Base-by-base conservation (phyloP, 2,113 vertebrate species). In the Neolamprologus falcicula region DNA sequence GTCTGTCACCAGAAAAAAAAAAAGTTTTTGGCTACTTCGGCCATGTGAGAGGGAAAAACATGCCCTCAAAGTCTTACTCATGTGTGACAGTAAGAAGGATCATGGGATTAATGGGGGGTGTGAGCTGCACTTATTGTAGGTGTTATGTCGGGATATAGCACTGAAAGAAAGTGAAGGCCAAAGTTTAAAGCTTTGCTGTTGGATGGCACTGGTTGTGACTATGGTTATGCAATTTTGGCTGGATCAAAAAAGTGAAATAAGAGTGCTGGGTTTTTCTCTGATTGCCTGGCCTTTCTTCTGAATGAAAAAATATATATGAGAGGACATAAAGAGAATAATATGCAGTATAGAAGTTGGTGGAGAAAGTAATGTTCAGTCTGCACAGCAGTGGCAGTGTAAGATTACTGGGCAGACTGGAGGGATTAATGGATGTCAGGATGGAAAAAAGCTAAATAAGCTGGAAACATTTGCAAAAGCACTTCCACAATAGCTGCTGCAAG, bases 61-160 rank as follows among this genome's bases (percentile, higher is more conserved):
- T 92, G 90, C 68, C 90, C 82, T 80, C 45, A 52, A 87, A 87
- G 76, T 87, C 73, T 55, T 92, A 92, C 87, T 85, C 68, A 35
- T 82, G 89, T 87, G 92, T 92, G 90, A 92, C 91, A 92, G 80
- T 84, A 89, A 93, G 89, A 84, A 82, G 89, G 90, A 91, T 89
- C 82, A 84, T 83, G 12, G 66, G 88, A 91, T 94, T 92, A 92
- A 91, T 90, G 66, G 54, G 6, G 85, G 79, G 16, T 90, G 86
- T 90, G 87, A 82, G 89, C 83, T 78, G 35, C 79, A 61, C 53
- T 85, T 89, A 85, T 52, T 90, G 86, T 86, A 86, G 87, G 84
- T 89, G 83, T 86, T 90, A 83, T 86, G 82, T 85, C 59, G 24
- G 42, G 86, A 78, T 73, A 57, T 17, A 78, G 83, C n/a, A 26